Evolutionary conservation across 2,113 vertebrate genomes (phyloP), one percentile per base, ranked within the genome.

Genomic region (Pipa parva): DNA sequence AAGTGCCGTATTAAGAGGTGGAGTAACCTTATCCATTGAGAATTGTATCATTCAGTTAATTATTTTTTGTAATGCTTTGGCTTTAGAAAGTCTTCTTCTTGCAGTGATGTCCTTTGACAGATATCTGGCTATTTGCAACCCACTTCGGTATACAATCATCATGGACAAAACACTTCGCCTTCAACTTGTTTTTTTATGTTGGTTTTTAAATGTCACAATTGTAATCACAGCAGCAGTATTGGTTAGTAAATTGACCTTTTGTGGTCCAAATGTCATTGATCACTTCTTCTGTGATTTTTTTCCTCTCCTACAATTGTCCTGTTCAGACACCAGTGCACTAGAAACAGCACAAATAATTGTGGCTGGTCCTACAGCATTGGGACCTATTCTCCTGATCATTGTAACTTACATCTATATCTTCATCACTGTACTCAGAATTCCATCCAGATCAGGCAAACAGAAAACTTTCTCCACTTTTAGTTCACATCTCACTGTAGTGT

Each of bases 281-380:
- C 57, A 70, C 22, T 70, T 61, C 12, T 70, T 70, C 37, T 70
- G 66, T 70, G 66, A 70, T 18, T 15, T 54, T 24, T 50, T 18
- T 15, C 58, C 66, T 7, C 13, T 70, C 10, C 8, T 61, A 7
- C 18, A 54, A 17, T 58, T 70, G n/a, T 70, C 66, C 9, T 70
- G 66, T 12, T 61, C 57, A 13, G 39, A 62, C 21, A 52, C 48
- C 13, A 17, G 8, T 11, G 1, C 26, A 27, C 28, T 60, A 13
- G 27, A 61, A 9, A 18, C 39, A 25, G 24, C 24, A 24, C 50
- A 25, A 7, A 21, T 39, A 1, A 12, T 61, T 21, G 29, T 70
- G 26, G 36, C 46, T n/a, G 6, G 3, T 10, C 25, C 9, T 28
- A 22, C 22, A 36, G 36, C 6, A 4, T 7, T 8, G 18, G 17